Conservation (phyloP, 2,888 invertebrate genomes). For the Polyploca ridens region DNA sequence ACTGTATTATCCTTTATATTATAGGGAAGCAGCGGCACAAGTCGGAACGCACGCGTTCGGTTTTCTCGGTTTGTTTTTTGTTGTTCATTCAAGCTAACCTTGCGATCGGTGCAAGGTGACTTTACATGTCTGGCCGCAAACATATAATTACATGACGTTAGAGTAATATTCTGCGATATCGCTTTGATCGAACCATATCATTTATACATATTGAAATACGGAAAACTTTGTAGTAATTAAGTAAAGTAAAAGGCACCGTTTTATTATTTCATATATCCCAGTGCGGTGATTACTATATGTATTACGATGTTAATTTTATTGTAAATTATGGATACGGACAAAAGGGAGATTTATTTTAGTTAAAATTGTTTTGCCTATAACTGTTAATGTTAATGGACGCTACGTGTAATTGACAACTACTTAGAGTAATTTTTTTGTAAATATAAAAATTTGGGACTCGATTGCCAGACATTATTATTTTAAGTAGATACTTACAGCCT, state of each 20-base stretch:
- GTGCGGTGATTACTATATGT: conserved; percentile 29
- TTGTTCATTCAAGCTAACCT: conserved; percentile 81
- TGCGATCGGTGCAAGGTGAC: conserved; percentile 80
- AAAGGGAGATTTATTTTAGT: conserved; percentile 53
- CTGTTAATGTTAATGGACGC: conserved; percentile 65
- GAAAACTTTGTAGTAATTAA: conserved; percentile 57
- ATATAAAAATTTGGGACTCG: conserved; percentile 57
- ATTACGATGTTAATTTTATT: conserved; percentile 34
- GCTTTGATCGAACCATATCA: conserved; percentile 77
- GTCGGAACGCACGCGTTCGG: conserved; percentile 62
- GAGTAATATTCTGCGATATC: conserved; percentile 70
- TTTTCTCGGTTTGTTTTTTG: conserved; percentile 66
- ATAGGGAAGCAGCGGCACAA: conserved; percentile 31
- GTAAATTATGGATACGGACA: conserved; percentile 32
- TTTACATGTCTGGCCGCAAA: conserved; percentile 80
- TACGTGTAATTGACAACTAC: conserved; percentile 55
- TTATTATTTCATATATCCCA: conserved; percentile 19
- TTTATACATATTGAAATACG: conserved; percentile 66
- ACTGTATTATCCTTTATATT: conserved; percentile 12
- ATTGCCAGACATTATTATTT: conserved; percentile 60
- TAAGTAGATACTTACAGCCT: conserved; percentile 45
- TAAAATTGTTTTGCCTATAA: conserved; percentile 56
- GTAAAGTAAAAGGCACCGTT: conserved; percentile 42
- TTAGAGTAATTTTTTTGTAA: conserved; percentile 50
- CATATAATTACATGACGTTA: conserved; percentile 79